Base-by-base conservation (phyloP, 2,888 invertebrate genomes). In the Onthophagus sagittarius region DNA sequence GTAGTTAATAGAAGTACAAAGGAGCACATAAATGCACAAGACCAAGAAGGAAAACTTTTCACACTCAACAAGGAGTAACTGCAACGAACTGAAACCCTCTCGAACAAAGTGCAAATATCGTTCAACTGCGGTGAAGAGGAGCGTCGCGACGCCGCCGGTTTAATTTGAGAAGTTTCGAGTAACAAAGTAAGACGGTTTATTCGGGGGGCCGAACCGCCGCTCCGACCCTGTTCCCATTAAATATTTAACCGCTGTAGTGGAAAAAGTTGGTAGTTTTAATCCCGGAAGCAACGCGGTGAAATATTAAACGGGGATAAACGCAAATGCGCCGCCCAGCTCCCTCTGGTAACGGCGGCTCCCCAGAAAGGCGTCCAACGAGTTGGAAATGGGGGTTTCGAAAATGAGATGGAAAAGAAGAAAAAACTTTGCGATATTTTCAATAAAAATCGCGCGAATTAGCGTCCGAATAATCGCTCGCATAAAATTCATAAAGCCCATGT, bases 401-500 rank as follows among this genome's bases (percentile, higher is more conserved):
- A 53, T 53, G 39, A 53, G 39, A 53, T 53, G 39, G 39, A 11
- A 53, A 53, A 53, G 23, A 23, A 53, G 6, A 53, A 53, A 53
- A 53, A 53, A 53, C 11, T 1, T 53, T 53, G 39, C 39, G 39
- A 53, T 53, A 53, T 11, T 53, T 53, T 9, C 6, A 53, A 53
- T 53, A 2, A 53, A 53, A 67, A 67, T 31, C 65, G 67, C 31
- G 23, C 67, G 67, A 67, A 67, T 67, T 67, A 67, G 67, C 67
- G 32, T 67, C 5, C 23, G 31, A 67, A 67, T 67, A 31, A 67
- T 31, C 67, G 67, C 23, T 23, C 67, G 39, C 67, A 32, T 67
- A 67, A 67, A 67, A 67, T 67, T 67, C 67, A 67, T 67, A 67
- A 67, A 67, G 67, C 67, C 32, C 31, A 67, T 67, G 67, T 67